Evolutionary conservation across 2,888 invertebrate species (phyloP).

Genomic region (Acronicta alni): DNA sequence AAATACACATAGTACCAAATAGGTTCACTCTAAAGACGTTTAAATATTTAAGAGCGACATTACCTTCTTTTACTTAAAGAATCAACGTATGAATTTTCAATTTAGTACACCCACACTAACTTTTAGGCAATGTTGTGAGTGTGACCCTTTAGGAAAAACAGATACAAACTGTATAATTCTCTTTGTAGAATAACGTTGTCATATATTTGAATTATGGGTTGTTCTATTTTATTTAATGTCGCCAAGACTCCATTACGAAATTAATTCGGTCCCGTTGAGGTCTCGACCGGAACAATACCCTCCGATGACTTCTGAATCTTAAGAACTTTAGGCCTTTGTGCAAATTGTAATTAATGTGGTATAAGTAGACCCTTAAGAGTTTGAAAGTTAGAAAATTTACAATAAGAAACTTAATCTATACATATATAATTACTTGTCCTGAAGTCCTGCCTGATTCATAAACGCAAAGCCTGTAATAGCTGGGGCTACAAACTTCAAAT

Average conservation of each 20-base stretch:
- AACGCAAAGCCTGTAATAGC: too few relatives aligned
- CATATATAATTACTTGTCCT: too few relatives aligned
- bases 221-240: slow-evolving; percentile 35
- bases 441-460: too few relatives aligned
- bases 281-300: slow-evolving; percentile 44
- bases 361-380: slow-evolving; percentile 12
- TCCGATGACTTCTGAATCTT: slow-evolving; percentile 35
- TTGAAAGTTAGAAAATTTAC: not conserved
- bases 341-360: slow-evolving; percentile 30
- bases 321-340: slow-evolving; percentile 28
- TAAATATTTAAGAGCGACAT: too few relatives aligned
- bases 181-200: slow-evolving; percentile 19
- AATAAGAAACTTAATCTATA: not conserved
- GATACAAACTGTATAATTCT: not conserved
- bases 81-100: too few relatives aligned
- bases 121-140: too few relatives aligned
- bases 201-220: slow-evolving; percentile 14
- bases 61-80: too few relatives aligned
- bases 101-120: too few relatives aligned
- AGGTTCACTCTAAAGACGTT: too few relatives aligned
- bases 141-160: too few relatives aligned
- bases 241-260: slow-evolving; percentile 28
- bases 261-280: slow-evolving; percentile 36
- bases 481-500: too few relatives aligned
- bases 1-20: too few relatives aligned